A percentile compares a stretch with the other conserved stretches of the same genome.
These are phyloP conservation scores for Morinoia aosen DNA, from an alignment of 2,888 invertebrate species.

Conservation along the genomic window DNA sequence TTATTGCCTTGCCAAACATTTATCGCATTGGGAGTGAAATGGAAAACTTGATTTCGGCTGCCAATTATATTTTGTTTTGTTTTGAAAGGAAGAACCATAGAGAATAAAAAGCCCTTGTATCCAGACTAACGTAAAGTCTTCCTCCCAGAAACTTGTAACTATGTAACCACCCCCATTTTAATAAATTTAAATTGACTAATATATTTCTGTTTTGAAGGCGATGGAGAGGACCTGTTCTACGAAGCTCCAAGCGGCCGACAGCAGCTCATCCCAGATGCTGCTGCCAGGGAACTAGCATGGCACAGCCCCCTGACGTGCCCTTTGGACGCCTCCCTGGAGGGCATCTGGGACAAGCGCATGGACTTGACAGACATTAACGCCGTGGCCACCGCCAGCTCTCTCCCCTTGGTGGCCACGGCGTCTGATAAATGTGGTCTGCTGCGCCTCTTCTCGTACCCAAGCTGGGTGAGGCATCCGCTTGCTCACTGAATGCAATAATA, in stretches of 20 bases:
- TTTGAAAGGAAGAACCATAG: too few species aligned
- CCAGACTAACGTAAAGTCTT: too few species aligned
- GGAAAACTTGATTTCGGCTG: too few species aligned
- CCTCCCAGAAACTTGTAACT: too few species aligned
- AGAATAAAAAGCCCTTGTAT: too few species aligned
- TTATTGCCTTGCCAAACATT: too few species aligned
- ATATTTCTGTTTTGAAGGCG: slow-evolving; percentile 69
- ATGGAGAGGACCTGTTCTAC: slow-evolving; percentile 72
- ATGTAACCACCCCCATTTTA: too few species aligned
- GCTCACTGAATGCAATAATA: background rate
- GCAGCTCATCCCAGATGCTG: slow-evolving; percentile 68
- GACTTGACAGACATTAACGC: slow-evolving; percentile 73
- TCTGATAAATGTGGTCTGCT: slow-evolving; percentile 73
- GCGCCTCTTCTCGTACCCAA: slow-evolving; percentile 73
- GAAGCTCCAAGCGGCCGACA: slow-evolving; percentile 73
- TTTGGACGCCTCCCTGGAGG: slow-evolving; percentile 71
- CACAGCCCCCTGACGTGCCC: slow-evolving; percentile 71
- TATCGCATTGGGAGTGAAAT: too few species aligned
- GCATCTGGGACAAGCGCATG: slow-evolving; percentile 73
- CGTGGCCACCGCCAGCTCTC: slow-evolving; percentile 69
- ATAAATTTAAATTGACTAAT: background rate
- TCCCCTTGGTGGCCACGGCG: slow-evolving; percentile 71
- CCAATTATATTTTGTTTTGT: too few species aligned
- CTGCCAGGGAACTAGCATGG: slow-evolving; percentile 57
- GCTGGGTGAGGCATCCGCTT: slow-evolving; percentile 69